These are phyloP conservation scores for Desmophyllum pertusum DNA, from an alignment of 92 coral and sea anemone genomes.

Conservation along the genomic window DNA sequence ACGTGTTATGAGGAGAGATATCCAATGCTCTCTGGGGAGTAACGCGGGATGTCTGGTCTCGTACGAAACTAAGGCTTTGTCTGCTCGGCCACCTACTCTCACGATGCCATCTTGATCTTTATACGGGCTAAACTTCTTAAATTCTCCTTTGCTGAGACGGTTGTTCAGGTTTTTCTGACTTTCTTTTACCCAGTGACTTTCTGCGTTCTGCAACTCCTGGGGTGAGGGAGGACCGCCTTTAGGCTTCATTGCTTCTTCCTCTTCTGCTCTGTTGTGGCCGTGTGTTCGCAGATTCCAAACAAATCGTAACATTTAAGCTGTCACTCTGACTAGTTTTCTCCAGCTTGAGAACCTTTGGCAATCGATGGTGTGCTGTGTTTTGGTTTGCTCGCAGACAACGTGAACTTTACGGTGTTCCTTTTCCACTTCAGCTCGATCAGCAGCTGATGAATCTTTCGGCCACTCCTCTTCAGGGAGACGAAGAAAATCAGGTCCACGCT, in stretches of 20 bases:
- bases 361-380: slow-evolving; percentile 32
- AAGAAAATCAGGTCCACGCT: slow-evolving; percentile 48
- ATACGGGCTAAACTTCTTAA: slow-evolving; percentile 51
- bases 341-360: slow-evolving; percentile 61
- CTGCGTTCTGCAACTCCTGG: slow-evolving; percentile 46
- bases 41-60: slow-evolving; percentile 48
- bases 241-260: not conserved
- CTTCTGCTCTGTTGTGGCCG: not conserved
- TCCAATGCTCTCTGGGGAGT: slow-evolving; percentile 44
- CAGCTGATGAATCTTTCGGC: slow-evolving; percentile 30
- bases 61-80: slow-evolving; percentile 50
- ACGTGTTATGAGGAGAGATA: slow-evolving; percentile 47
- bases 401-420: not conserved
- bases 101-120: slow-evolving; percentile 30
- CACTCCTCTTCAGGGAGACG: slow-evolving; percentile 46
- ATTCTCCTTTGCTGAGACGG: slow-evolving; percentile 50
- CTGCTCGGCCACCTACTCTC: slow-evolving; percentile 60
- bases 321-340: slow-evolving; percentile 60
- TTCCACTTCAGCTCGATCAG: slow-evolving; percentile 16
- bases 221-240: slow-evolving; percentile 35
- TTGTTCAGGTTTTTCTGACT: slow-evolving; percentile 41
- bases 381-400: not conserved
- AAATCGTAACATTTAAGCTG: slow-evolving; percentile 42
- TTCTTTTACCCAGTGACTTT: slow-evolving; percentile 35
- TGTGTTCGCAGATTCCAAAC: slow-evolving; percentile 19